These are phyloP conservation scores for Catamblyrhynchus diadema DNA, from an alignment of 2,797 vertebrate species.

Conservation along the genomic window DNA sequence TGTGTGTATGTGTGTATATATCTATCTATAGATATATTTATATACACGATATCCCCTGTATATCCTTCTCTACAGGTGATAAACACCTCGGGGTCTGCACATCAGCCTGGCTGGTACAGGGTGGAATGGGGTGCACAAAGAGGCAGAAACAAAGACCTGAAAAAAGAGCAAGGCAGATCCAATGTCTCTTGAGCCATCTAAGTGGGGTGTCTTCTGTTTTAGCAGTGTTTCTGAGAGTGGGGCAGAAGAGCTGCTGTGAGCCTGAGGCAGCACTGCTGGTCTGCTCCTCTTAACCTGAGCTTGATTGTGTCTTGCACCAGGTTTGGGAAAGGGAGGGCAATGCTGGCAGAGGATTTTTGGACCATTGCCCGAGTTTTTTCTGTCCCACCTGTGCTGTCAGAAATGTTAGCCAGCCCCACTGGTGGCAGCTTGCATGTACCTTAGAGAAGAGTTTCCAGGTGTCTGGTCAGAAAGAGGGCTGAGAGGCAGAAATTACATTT, in stretches of 20 bases:
- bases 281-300: accelerated
- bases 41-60: not conserved
- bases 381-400: not conserved
- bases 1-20: not conserved
- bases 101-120: not conserved
- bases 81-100: not conserved
- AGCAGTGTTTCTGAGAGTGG: not conserved
- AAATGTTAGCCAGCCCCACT: not conserved
- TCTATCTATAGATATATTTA: not conserved
- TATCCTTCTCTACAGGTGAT: not conserved
- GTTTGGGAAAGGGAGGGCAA: not conserved
- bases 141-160: not conserved
- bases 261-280: not conserved
- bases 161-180: not conserved
- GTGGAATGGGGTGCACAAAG: not conserved
- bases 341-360: not conserved
- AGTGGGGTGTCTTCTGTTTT: not conserved
- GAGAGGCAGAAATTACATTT: not conserved
- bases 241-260: not conserved
- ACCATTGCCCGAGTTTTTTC: not conserved
- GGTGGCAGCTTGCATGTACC: not conserved
- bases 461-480: not conserved
- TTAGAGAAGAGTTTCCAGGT: not conserved
- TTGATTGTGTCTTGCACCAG: not conserved
- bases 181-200: accelerated